A percentile compares a stretch with the other conserved stretches of the same genome.
Evolutionary conservation across 2,888 invertebrate species (phyloP).

Genomic region (Hemithea aestivaria): DNA sequence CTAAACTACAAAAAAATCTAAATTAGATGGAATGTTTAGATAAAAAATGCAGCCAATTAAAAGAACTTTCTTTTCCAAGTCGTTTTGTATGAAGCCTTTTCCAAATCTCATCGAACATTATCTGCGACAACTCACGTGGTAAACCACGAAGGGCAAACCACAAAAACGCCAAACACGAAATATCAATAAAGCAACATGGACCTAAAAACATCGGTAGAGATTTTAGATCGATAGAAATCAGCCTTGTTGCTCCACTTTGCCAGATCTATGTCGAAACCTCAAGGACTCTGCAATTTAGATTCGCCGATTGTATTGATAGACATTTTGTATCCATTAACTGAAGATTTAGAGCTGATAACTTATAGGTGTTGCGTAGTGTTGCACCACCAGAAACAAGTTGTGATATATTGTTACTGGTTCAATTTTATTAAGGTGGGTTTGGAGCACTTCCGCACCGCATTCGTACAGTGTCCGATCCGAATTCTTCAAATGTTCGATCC

Average conservation of each 20-base stretch:
- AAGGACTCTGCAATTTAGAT: slow-evolving; percentile 60
- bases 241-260: slow-evolving; percentile 22
- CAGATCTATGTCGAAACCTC: slow-evolving; percentile 44
- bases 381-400: slow-evolving; percentile 15
- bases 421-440: no score
- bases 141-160: slow-evolving; percentile 8
- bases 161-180: slow-evolving; percentile 13
- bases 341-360: slow-evolving; percentile 40
- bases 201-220: slow-evolving; percentile 9
- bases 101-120: no score
- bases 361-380: slow-evolving; percentile 32
- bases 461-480: no score
- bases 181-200: slow-evolving; percentile 11
- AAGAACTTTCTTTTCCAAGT: no score
- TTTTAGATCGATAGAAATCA: slow-evolving; percentile 19
- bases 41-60: no score
- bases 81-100: no score
- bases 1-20: no score
- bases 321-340: slow-evolving; percentile 51
- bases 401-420: slow-evolving; percentile 15
- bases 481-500: no score
- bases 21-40: no score
- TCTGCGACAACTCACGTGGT: background rate
- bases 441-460: no score
- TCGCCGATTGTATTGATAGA: slow-evolving; percentile 51